Base-by-base conservation (phyloP, 1,140 invertebrate species). In the Panonychus citri region DNA sequence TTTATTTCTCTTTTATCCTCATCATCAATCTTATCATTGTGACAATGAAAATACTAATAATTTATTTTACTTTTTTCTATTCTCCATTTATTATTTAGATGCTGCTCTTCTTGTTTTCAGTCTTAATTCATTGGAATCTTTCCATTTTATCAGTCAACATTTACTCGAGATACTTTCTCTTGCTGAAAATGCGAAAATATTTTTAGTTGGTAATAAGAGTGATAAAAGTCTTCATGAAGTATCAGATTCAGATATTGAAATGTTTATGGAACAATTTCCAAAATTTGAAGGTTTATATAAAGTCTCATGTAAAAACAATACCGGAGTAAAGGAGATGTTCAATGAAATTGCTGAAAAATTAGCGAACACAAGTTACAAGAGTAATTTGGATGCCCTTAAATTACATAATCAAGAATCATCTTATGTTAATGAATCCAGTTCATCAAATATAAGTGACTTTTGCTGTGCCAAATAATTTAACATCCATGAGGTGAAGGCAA, bases 171-270 rank as follows among this genome's bases (percentile, higher is more conserved):
- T 89, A 64, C 83, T 88, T 1, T 84, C 82, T 3, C 87, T 88
- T 70, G 85, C 86, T 39, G 85, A 89, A 69, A 89, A 86, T 72
- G 85, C 85, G 1, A 87, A 88, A 70, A 88, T 91, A 67, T 90
- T 86, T 70, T 73, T 91, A 19, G 88, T 85, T 71, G 85, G 85
- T 37, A 91, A 89, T 65, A 89, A 89, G 70, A 78, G 75, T 57
- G 86, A 91, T 69, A 67, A 87, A 28, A 79, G 82, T 61, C 76
- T 76, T 19, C 66, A 69, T 53, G 78, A 81, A 72, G 82, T 91
- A 1, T 82, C 81, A 24, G 84, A 91, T 69, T 74, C 78, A 52
- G 88, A 93, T 66, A 84, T 93, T 69, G 85, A 89, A 69, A 78
- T 77, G 55, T 91, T 94, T 71, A 85, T 84, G 70, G 83, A 88